A percentile compares a stretch with the other conserved stretches of the same genome.
Evolutionary conservation across 2,113 vertebrate species (phyloP).

Genomic region (Aldabrachelys gigantea): DNA sequence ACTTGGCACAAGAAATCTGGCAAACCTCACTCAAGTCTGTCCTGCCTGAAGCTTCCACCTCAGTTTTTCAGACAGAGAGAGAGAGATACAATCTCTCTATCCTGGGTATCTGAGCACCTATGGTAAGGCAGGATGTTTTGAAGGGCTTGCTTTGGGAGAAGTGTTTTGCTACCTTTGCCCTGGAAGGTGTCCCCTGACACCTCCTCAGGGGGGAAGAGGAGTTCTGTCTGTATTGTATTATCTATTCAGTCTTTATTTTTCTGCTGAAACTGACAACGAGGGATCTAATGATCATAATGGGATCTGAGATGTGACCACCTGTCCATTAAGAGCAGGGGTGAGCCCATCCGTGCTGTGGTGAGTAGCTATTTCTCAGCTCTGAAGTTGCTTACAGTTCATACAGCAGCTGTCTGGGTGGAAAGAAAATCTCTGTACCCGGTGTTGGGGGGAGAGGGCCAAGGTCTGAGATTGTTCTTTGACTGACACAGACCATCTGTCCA

Average conservation of each 20-base stretch:
- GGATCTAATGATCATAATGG: background rate
- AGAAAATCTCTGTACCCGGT: background rate
- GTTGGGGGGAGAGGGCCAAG: background rate
- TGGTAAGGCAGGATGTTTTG: background rate
- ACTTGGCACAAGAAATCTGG: background rate
- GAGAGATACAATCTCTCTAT: too few relatives aligned
- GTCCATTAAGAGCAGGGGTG: background rate
- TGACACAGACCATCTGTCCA: slow-evolving; percentile 69
- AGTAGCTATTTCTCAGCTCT: background rate
- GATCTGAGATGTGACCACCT: background rate
- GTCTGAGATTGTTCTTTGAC: background rate
- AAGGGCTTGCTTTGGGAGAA: background rate
- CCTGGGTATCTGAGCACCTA: background rate
- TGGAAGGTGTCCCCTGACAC: background rate
- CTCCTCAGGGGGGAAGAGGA: background rate
- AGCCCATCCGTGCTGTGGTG: fast-evolving
- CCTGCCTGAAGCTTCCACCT: background rate
- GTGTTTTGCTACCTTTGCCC: background rate
- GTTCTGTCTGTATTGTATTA: background rate
- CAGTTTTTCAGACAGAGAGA: background rate
- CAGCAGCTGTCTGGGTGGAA: slow-evolving; percentile 21
- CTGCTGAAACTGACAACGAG: background rate
- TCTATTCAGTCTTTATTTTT: background rate
- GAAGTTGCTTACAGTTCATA: background rate
- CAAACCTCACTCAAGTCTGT: background rate